Base-by-base conservation (phyloP, 2,113 vertebrate species). In the Atrichornis clamosus region DNA sequence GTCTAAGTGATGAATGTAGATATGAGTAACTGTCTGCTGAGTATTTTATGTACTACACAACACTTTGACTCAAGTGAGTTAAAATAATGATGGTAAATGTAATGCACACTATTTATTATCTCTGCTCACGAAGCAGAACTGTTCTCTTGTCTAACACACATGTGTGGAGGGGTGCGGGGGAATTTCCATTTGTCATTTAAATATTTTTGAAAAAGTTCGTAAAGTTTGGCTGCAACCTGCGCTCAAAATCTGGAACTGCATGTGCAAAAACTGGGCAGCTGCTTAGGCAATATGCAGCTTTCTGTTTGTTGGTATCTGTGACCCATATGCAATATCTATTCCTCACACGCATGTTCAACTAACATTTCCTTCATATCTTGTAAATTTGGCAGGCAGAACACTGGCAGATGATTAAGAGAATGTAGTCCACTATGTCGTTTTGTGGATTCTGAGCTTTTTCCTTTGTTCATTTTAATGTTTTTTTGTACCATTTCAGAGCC, bases 1-100 rank as follows among this genome's bases (percentile, higher is more conserved):
- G 86, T 95, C 83, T 70, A 49, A 67, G 82, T 88, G 84, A 74
- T 95, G 90, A 94, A 94, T 95, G 93, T 90, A 82, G 78, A 67
- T 87, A 2, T 23, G 59, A 96, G 72, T 67, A 89, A 79, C 58
- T 84, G 67, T 83, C 84, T 87, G 84, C 83, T 91, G 82, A 74
- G 82, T 81, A 60, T 86, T 92, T 2, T 24, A 10, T 47, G 77
- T 88, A 2, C 85, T 64, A 10, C 4, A 60, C 60, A 70, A 24
- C 68, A 8, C 76, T 50, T 70, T 13, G 69, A 17, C 44, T 58
- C 1, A 2, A 75, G 76, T 4, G 64, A 60, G 76, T 50, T 68
- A 30, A 76, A 74, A 64, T 28, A 49, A 60, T 1, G 55, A 42
- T 30, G 56, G 84, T 23, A 80, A 89, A 81, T 41, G 56, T 74